Base-by-base conservation (phyloP, 1,140 invertebrate genomes). In the Parasteatoda tepidariorum region DNA sequence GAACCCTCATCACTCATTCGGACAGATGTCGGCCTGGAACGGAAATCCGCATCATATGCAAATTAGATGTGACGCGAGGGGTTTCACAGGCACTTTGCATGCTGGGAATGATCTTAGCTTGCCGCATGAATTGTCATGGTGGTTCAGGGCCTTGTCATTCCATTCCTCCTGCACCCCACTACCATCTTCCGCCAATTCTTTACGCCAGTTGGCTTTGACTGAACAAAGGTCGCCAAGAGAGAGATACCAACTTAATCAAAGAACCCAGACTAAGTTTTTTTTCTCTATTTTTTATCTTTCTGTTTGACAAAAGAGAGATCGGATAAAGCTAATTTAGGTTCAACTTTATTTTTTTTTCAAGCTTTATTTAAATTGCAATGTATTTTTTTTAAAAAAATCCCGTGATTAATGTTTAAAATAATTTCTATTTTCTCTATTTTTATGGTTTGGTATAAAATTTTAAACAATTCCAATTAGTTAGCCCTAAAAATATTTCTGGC, bases 31-130 rank as follows among this genome's bases (percentile, higher is more conserved):
- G 76, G 76, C 62, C 34, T 26, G 15, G 64, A 68, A 57, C 62
- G 76, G 76, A 79, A 79, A 79, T 79, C 76, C 76, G 66, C 76
- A 79, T 79, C 76, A 68, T 68, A 79, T 79, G 76, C 76, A 79
- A 79, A 79, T 79, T 68, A 79, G 74, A 78, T 78, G 74, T 54
- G 74, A 78, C 74, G 38, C 26, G 61, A 57, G 74, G 62, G 48
- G 22, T 48, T 18, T 48, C 38, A 48, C 18, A 54, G 22, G 24
- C 74, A 33, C 74, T 64, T 54, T 76, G 74, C 74, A 64, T 62
- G 62, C 61, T 48, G 31, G 73, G 61, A 24, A 64, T 64, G 61
- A 64, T 64, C 61, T 26, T 71, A 48, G 66, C 34, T 38, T 68
- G 66, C 66, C 34, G 66, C 41, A 28, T 61, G 71, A 61, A 61